phyloP scores from a whole-genome alignment of 2,113 vertebrate species.

The Engraulis encrasicolus region DNA sequence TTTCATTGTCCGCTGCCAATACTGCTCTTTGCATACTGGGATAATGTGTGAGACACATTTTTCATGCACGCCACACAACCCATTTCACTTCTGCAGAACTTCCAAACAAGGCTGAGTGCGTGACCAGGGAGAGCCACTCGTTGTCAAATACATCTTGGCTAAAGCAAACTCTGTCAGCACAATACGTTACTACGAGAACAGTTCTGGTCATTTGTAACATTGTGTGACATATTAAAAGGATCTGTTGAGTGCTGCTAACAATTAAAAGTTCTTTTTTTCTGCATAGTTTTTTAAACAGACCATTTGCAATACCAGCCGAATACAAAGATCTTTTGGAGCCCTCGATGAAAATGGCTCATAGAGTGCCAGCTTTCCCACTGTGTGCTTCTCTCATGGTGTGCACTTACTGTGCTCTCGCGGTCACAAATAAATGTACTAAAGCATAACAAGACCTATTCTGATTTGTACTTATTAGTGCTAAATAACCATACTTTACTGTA shows the following conservation, averaged over 20 bases:
- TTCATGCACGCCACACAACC: not conserved
- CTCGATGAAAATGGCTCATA: too few relatives aligned
- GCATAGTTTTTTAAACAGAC: too few relatives aligned
- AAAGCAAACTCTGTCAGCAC: not conserved
- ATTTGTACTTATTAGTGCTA: too few relatives aligned
- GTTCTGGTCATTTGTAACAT: not conserved
- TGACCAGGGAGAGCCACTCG: not conserved
- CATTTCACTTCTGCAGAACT: conserved; percentile 7
- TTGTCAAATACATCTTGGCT: conserved; percentile 6
- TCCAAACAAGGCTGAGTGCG: not conserved
- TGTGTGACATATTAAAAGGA: conserved; percentile 1
- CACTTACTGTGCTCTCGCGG: too few relatives aligned
- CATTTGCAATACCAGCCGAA: not conserved
- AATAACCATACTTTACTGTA: too few relatives aligned
- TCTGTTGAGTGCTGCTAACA: not conserved
- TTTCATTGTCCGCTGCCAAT: conserved; percentile 52
- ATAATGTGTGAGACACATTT: conserved; percentile 65
- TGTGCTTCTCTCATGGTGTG: too few relatives aligned
- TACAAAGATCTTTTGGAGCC: not conserved
- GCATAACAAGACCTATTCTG: too few relatives aligned
- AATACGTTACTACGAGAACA: not conserved
- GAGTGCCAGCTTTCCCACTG: too few relatives aligned
- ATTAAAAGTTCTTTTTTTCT: not conserved
- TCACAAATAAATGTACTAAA: too few relatives aligned
- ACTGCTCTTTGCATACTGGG: conserved; percentile 57